Percentiles rank a stretch among this genome's conserved stretches.
These are phyloP conservation scores for Atta colombica DNA, from an alignment of 1,140 invertebrate genomes.

Conservation along the genomic window DNA sequence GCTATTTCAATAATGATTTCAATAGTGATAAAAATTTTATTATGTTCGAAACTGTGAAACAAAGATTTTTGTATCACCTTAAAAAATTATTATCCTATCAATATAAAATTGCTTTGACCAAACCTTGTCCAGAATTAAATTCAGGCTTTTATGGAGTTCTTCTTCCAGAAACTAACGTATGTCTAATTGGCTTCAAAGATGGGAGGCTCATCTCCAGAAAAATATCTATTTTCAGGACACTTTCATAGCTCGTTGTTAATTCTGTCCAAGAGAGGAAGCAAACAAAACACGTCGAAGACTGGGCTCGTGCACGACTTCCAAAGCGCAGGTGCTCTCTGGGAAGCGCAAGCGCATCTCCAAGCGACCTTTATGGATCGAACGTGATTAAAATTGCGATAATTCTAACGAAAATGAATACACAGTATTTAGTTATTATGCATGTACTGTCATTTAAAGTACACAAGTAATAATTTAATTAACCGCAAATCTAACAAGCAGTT, in stretches of 20 bases:
- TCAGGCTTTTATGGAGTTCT: background rate
- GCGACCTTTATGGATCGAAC: conserved; percentile 63
- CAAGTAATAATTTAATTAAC: background rate
- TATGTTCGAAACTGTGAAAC: background rate
- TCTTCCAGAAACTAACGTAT: conserved; percentile 7
- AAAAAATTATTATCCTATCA: background rate
- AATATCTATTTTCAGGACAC: conserved; percentile 37
- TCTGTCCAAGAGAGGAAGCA: conserved; percentile 42
- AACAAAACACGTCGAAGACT: conserved; percentile 32
- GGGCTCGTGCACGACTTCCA: conserved; percentile 27
- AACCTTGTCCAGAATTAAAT: conserved; percentile 26
- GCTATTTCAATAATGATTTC: background rate
- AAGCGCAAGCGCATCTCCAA: conserved; percentile 41
- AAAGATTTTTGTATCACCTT: background rate
- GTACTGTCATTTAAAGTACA: background rate
- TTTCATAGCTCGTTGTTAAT: conserved; percentile 43
- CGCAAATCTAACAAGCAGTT: background rate
- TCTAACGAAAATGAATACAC: background rate
- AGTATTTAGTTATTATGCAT: background rate
- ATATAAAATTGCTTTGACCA: background rate
- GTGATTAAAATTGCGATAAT: conserved; percentile 3
- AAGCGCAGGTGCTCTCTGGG: conserved; percentile 46
- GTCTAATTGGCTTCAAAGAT: conserved; percentile 32
- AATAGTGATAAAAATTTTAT: background rate
- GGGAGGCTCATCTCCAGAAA: conserved; percentile 27